These are phyloP conservation scores for Callimico goeldii DNA, from an alignment of 2,797 vertebrate species.

Conservation along the genomic window DNA sequence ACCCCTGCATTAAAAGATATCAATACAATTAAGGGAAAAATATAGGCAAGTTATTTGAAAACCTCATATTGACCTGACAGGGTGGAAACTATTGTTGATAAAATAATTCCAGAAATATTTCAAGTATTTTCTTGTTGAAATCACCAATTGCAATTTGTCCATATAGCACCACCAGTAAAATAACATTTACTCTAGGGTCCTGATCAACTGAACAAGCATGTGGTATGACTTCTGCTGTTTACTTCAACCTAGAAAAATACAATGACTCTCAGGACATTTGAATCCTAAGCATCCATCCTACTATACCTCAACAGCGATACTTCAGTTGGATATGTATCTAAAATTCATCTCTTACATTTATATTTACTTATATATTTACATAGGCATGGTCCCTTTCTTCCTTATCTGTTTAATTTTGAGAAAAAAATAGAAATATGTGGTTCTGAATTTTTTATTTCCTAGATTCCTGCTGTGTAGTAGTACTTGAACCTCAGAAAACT, in stretches of 20 bases:
- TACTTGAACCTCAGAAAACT: conserved; percentile 1
- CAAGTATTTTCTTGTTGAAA: background rate
- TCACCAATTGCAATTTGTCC: background rate
- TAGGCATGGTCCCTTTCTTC: background rate
- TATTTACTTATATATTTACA: background rate
- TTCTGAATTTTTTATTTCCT: conserved; percentile 4
- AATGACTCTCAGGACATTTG: background rate
- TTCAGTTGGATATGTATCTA: background rate
- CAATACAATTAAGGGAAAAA: background rate
- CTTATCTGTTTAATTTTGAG: background rate
- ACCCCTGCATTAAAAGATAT: background rate
- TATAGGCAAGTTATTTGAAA: background rate
- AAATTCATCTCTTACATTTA: background rate
- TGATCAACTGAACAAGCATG: background rate
- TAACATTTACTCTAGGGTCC: background rate
- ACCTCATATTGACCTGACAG: background rate
- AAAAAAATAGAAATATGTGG: conserved; percentile 13
- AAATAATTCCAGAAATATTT: conserved; percentile 10
- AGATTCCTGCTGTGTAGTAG: background rate
- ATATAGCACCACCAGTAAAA: background rate
- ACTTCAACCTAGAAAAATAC: background rate
- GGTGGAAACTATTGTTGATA: background rate
- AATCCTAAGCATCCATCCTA: background rate
- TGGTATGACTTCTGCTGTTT: background rate
- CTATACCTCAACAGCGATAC: background rate